phyloP scores from a whole-genome alignment of 2,888 invertebrate species.

The Mylabris sibirica region DNA sequence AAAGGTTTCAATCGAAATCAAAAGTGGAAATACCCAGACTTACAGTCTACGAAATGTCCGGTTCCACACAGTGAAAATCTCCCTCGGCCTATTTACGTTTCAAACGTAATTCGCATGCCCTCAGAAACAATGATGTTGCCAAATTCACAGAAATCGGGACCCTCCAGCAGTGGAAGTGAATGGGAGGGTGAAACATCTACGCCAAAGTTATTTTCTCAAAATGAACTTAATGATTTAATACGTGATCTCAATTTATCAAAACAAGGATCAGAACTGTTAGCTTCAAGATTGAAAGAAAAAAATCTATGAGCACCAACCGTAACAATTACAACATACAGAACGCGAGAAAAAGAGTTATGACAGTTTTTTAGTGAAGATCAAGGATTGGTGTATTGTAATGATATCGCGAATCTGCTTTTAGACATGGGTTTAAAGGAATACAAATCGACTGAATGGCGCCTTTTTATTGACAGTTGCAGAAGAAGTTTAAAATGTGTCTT shows the following conservation, averaged over 20 bases:
- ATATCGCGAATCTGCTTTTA: not conserved
- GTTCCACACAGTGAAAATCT: no score
- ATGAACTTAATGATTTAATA: no score
- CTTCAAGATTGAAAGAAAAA: constrained; percentile 29
- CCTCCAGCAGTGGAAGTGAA: not conserved
- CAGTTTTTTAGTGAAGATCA: constrained; percentile 10
- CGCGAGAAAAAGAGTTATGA: not conserved
- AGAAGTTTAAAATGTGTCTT: no score
- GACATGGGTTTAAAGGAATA: constrained; percentile 13
- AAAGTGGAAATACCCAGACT: no score
- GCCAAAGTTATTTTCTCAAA: constrained; percentile 16
- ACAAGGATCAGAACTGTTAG: constrained; percentile 39
- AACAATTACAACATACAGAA: constrained; percentile 8
- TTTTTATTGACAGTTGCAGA: no score
- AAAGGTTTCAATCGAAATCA: no score
- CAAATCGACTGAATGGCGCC: not conserved
- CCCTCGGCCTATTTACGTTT: no score
- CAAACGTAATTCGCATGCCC: no score
- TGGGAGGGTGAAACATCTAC: not conserved
- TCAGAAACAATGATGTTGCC: constrained; percentile 5
- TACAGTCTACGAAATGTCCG: no score
- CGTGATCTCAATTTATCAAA: constrained; percentile 40
- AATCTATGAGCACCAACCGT: constrained; percentile 3
- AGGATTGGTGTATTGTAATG: constrained; percentile 1
- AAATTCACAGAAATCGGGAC: constrained; percentile 9